phyloP scores from a whole-genome alignment of 2,888 invertebrate genomes.

The Melanostoma mellinum region DNA sequence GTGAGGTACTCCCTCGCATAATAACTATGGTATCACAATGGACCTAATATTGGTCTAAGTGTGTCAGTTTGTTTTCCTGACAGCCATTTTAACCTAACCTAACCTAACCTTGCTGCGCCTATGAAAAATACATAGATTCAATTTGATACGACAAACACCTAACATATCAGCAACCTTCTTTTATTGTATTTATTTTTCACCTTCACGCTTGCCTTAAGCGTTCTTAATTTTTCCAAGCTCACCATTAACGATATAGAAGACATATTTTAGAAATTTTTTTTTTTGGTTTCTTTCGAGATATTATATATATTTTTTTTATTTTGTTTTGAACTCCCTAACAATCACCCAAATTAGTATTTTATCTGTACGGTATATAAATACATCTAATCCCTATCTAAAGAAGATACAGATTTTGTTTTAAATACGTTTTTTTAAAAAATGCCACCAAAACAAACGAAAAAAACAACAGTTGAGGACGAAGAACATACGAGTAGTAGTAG shows the following conservation, averaged over 20 bases:
- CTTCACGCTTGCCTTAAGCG: background rate
- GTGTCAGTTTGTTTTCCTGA: too few relatives aligned
- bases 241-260: background rate
- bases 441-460: constrained; percentile 1
- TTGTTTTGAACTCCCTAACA: background rate
- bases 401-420: too few relatives aligned
- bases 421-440: background rate
- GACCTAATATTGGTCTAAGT: too few relatives aligned
- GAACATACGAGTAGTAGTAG: background rate
- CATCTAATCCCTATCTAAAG: too few relatives aligned
- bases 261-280: background rate
- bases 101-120: too few relatives aligned
- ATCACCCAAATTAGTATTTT: too few relatives aligned
- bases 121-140: background rate
- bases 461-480: background rate
- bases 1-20: too few relatives aligned
- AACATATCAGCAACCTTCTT: background rate
- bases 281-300: background rate
- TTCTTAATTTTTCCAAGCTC: background rate
- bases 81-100: too few relatives aligned
- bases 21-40: too few relatives aligned
- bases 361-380: too few relatives aligned
- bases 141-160: background rate
- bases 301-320: too few relatives aligned
- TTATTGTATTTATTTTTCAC: background rate